Conservation (phyloP, 2,113 vertebrate genomes). For the Coryphaenoides rupestris region DNA sequence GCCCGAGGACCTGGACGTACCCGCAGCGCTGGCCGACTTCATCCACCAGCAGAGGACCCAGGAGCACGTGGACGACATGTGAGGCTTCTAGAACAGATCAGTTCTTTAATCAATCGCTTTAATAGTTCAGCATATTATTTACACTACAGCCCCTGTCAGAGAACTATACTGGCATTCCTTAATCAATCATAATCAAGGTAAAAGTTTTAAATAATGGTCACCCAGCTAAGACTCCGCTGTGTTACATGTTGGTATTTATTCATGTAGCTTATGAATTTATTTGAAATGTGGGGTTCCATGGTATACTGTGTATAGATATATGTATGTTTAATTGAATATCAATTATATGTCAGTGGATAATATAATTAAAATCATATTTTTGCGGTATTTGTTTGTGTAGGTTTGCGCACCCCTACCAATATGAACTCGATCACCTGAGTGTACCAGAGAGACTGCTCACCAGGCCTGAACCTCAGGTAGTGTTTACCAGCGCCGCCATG, state of each 20-base stretch:
- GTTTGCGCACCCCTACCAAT: conserved; percentile 93
- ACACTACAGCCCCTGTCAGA: too few relatives aligned
- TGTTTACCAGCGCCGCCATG: too few relatives aligned
- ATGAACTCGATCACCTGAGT: conserved; percentile 86
- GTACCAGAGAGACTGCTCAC: conserved; percentile 74
- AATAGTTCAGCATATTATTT: too few relatives aligned
- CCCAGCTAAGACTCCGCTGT: conserved; percentile 67
- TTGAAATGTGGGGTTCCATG: too few relatives aligned
- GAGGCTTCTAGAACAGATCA: too few relatives aligned
- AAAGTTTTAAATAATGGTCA: too few relatives aligned
- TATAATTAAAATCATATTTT: not conserved
- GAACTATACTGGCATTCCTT: too few relatives aligned
- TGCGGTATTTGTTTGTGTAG: conserved; percentile 54
- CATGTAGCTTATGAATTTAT: not conserved
- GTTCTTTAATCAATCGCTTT: too few relatives aligned
- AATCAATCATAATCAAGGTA: too few relatives aligned
- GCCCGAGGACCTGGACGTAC: conserved; percentile 88
- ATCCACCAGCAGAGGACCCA: conserved; percentile 92
- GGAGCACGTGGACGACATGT: conserved; percentile 88
- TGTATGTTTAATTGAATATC: too few relatives aligned
- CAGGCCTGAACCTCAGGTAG: conserved; percentile 85
- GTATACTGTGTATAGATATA: too few relatives aligned
- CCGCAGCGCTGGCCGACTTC: conserved; percentile 90
- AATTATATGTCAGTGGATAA: too few relatives aligned
- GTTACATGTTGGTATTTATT: not conserved